Percentiles rank a stretch among this genome's conserved stretches.
phyloP scores from a whole-genome alignment of 2,113 vertebrate genomes.

The Chaetodon auriga region DNA sequence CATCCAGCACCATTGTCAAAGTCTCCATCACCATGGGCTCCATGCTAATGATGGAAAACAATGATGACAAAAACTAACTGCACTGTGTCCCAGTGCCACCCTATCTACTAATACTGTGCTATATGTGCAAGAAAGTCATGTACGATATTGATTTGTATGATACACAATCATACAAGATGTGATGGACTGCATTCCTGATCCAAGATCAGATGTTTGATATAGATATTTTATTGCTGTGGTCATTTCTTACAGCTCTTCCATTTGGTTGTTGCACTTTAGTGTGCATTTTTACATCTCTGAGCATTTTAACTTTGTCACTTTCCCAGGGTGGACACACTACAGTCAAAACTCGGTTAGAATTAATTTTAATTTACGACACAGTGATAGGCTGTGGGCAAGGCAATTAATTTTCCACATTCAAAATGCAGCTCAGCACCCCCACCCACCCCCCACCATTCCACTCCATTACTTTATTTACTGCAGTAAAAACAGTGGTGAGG shows the following conservation, averaged over 20 bases:
- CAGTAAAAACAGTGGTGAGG: conserved; percentile 1
- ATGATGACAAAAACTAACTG: too few relatives aligned
- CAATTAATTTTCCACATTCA: not conserved
- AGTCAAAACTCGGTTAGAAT: not conserved
- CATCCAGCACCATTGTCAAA: too few relatives aligned
- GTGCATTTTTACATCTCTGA: not conserved
- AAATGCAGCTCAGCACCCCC: not conserved
- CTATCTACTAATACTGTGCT: not conserved
- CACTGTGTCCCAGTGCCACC: not conserved
- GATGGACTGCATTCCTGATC: not conserved
- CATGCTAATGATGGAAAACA: too few relatives aligned
- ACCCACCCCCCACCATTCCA: too few relatives aligned
- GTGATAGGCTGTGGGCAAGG: not conserved
- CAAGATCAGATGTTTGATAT: not conserved
- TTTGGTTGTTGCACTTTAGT: conserved; percentile 2
- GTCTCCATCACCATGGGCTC: too few relatives aligned
- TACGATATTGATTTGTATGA: not conserved
- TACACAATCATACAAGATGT: not conserved
- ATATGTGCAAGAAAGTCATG: not conserved
- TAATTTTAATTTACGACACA: conserved; percentile 11
- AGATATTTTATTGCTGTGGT: not conserved
- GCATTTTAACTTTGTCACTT: not conserved
- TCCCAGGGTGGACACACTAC: not conserved
- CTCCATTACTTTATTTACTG: not conserved
- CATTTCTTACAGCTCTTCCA: not conserved